Evolutionary conservation across 2,888 invertebrate species (phyloP).

Genomic region (Clepsis dumicolana): DNA sequence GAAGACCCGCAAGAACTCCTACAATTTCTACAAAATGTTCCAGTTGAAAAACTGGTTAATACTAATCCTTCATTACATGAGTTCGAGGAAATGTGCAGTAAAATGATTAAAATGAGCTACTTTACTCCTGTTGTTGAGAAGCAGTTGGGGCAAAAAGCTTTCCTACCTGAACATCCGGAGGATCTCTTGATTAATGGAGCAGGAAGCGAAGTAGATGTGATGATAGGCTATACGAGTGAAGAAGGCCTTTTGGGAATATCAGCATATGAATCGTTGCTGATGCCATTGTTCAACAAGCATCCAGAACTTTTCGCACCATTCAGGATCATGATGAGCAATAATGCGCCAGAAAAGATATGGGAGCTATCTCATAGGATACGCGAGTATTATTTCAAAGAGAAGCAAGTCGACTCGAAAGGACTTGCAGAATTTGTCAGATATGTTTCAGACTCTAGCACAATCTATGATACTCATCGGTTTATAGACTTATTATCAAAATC

Average conservation of each 20-base stretch:
- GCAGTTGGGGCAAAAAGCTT: slow-evolving; percentile 51
- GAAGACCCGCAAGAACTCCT: slow-evolving; percentile 52
- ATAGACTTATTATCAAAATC: slow-evolving; percentile 48
- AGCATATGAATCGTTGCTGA: slow-evolving; percentile 41
- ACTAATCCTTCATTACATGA: slow-evolving; percentile 41
- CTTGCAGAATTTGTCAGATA: slow-evolving; percentile 49
- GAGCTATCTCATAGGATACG: slow-evolving; percentile 57
- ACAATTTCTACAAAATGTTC: slow-evolving; percentile 54
- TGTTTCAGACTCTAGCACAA: slow-evolving; percentile 49
- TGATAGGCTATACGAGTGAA: slow-evolving; percentile 89
- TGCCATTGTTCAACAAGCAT: slow-evolving; percentile 52
- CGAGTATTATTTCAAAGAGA: slow-evolving; percentile 58
- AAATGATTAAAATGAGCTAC: slow-evolving; percentile 43
- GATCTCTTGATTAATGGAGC: slow-evolving; percentile 69
- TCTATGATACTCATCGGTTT: slow-evolving; percentile 52
- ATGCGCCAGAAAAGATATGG: slow-evolving; percentile 49
- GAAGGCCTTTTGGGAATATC: slow-evolving; percentile 80
- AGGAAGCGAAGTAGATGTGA: slow-evolving; percentile 85
- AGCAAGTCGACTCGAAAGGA: slow-evolving; percentile 53
- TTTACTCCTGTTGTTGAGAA: slow-evolving; percentile 56
- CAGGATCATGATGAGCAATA: slow-evolving; percentile 46
- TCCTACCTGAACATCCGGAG: slow-evolving; percentile 50
- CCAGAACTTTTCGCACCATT: slow-evolving; percentile 62
- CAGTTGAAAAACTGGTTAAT: slow-evolving; percentile 49
- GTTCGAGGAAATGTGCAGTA: slow-evolving; percentile 38